These are phyloP conservation scores for Nothura maculosa DNA, from an alignment of 2,797 vertebrate species.

Conservation along the genomic window DNA sequence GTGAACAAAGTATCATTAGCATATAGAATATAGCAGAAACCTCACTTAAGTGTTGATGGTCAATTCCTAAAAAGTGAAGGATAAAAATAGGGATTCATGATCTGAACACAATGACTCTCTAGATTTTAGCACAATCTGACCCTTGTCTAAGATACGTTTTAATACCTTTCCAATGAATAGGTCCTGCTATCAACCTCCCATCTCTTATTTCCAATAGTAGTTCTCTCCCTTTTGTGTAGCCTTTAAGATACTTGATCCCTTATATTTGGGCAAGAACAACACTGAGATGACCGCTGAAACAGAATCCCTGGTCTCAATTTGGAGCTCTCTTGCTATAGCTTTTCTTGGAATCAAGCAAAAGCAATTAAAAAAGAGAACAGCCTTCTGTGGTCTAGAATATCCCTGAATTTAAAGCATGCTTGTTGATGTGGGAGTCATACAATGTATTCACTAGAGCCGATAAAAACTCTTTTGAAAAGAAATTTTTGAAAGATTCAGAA, in stretches of 20 bases:
- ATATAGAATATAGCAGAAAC: too few relatives aligned
- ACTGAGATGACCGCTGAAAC: neutral
- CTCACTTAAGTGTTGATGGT: neutral
- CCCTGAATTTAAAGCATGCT: neutral
- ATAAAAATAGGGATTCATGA: neutral
- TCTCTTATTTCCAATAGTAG: neutral
- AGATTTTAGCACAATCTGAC: neutral
- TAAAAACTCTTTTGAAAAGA: neutral
- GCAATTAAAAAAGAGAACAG: rapidly evolving
- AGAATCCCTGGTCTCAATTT: neutral
- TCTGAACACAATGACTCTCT: neutral
- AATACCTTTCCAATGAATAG: neutral
- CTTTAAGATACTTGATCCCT: neutral
- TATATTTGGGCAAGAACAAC: neutral
- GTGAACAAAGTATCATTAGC: neutral
- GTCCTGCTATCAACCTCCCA: neutral
- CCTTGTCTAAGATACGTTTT: neutral
- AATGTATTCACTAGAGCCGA: neutral
- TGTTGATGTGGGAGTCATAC: neutral
- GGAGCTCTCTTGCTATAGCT: neutral
- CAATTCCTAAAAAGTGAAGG: neutral
- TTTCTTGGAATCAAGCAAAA: neutral
- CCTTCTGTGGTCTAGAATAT: neutral
- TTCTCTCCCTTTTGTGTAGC: neutral
- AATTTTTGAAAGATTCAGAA: neutral